Evolutionary conservation across 2,888 invertebrate genomes (phyloP), one percentile per base, ranked within the genome.

Genomic region (Troides oblongomaculatus): DNA sequence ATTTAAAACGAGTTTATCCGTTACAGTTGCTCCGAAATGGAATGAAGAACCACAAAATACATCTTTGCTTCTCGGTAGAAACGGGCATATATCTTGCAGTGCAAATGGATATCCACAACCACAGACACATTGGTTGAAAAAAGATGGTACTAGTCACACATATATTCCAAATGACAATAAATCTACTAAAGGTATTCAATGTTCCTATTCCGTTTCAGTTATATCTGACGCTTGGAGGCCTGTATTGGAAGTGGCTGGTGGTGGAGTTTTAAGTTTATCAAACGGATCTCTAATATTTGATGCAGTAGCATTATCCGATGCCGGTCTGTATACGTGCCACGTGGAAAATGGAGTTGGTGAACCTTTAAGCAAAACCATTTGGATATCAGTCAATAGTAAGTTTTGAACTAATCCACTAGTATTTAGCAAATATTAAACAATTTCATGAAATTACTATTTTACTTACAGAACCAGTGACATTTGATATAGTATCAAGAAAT

Each of bases 51-150:
- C 96, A 1, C 94, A 94, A 78, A 96, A 97, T 82, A 94, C 95
- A 39, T 95, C 96, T 53, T 93, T 96, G 60, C 93, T 96, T 72
- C 91, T 96, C n/a, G 96, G 96, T 65, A 94, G 95, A 79, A 93
- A 94, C 76, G 95, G 96, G 57, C 94, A 95, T 74, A 94, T 97
- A 78, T 94, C 95, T 70, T 97, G 97, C 84, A 95, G 94, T 76
- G 97, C 96, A 0, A 95, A 95, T 76, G 97, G 97, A n/a, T 97
- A 96, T 84, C 97, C 97, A 3, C 94, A 95, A 79, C 97, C 97
- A 1, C 94, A 94, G 79, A 94, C 95, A 71, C 94, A 94, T 77
- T 96, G 96, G 96, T 90, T 95, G 77, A 96, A 96, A 83, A 96
- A 95, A 81, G 94, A 95, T 83, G 94, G 95, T 95, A n/a, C 53